phyloP scores from a whole-genome alignment of 2,888 invertebrate genomes.

The Peribatodes rhomboidaria region DNA sequence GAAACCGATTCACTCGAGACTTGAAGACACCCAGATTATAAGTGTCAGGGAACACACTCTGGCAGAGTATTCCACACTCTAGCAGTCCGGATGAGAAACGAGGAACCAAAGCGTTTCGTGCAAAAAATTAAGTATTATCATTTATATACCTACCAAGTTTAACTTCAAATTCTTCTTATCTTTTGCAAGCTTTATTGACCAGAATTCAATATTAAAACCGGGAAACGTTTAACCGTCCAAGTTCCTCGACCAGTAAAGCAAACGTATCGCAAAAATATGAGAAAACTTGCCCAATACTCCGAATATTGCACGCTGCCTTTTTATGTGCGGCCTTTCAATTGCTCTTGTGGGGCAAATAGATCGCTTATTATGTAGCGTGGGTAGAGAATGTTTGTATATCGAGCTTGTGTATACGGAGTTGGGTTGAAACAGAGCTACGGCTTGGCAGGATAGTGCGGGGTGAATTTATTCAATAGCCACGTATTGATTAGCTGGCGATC shows the following conservation, averaged over 20 bases:
- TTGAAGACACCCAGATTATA: too few relatives aligned
- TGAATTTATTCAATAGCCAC: not conserved
- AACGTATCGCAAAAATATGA: slow-evolving; percentile 67
- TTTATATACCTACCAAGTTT: too few relatives aligned
- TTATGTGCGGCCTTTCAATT: slow-evolving; percentile 27
- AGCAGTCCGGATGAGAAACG: too few relatives aligned
- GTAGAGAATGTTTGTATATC: slow-evolving; percentile 7
- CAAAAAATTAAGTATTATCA: too few relatives aligned
- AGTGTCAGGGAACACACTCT: too few relatives aligned
- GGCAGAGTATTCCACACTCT: too few relatives aligned
- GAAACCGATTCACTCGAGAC: too few relatives aligned
- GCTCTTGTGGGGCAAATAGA: slow-evolving; percentile 29
- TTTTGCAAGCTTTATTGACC: not conserved
- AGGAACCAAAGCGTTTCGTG: too few relatives aligned
- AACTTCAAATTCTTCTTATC: not conserved
- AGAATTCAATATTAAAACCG: slow-evolving; percentile 26
- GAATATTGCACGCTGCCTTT: slow-evolving; percentile 48
- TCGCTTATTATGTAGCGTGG: slow-evolving; percentile 21
- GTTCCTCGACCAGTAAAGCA: slow-evolving; percentile 36
- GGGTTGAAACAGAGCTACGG: not conserved
- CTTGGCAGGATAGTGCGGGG: not conserved
- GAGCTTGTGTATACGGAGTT: not conserved
- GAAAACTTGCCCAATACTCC: slow-evolving; percentile 67
- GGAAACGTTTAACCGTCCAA: slow-evolving; percentile 22
- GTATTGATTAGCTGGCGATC: too few relatives aligned